These are phyloP conservation scores for Eulemur mongoz DNA, from an alignment of 2,797 vertebrate genomes.

Conservation along the genomic window DNA sequence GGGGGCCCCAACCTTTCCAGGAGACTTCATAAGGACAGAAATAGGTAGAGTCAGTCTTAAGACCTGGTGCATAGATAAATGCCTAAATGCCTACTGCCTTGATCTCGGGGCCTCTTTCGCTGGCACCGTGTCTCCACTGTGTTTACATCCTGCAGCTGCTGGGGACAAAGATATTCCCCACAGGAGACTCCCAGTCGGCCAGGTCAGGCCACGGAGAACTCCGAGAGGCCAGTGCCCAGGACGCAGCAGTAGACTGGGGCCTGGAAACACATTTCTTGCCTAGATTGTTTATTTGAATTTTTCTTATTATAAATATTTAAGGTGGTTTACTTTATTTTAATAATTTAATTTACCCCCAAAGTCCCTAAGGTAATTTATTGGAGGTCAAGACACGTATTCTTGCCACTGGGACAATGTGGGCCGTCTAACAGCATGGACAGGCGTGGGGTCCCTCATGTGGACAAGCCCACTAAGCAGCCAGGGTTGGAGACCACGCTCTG, in stretches of 20 bases:
- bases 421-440: neutral
- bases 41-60: conserved; percentile 13
- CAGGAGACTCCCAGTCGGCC: neutral
- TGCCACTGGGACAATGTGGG: conserved; percentile 40
- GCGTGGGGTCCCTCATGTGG: neutral
- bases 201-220: neutral
- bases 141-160: conserved; percentile 62
- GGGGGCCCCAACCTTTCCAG: neutral
- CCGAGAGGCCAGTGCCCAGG: neutral
- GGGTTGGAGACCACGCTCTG: neutral
- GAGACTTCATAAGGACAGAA: conserved; percentile 36
- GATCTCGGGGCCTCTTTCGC: conserved; percentile 25
- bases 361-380: conserved; percentile 79
- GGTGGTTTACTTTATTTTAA: conserved; percentile 79
- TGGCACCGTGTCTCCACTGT: conserved; percentile 17
- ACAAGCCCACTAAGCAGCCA: neutral
- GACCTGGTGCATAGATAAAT: conserved; percentile 40
- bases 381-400: conserved; percentile 45
- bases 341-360: conserved; percentile 79
- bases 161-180: neutral
- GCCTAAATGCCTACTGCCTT: conserved; percentile 34
- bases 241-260: neutral
- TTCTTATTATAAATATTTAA: conserved; percentile 80
- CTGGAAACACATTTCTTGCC: conserved; percentile 58
- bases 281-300: conserved; percentile 74